Percentiles rank a stretch among this genome's conserved stretches.
These are phyloP conservation scores for Psittacula echo DNA, from an alignment of 2,797 vertebrate species.

Conservation along the genomic window DNA sequence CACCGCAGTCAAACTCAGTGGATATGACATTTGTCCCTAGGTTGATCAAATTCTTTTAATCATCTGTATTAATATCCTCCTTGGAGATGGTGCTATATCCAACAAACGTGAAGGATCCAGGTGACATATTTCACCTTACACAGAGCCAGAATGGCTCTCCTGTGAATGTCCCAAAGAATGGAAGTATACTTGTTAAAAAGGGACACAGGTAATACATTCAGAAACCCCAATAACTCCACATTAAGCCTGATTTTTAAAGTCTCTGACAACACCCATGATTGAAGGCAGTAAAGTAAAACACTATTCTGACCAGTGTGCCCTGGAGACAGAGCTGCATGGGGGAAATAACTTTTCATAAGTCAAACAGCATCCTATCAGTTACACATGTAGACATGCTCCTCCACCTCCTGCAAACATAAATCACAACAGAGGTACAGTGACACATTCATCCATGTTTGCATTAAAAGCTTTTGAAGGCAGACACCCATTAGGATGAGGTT, in stretches of 20 bases:
- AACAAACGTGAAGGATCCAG: neutral
- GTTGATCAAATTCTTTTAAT: neutral
- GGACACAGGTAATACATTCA: neutral
- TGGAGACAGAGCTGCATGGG: neutral
- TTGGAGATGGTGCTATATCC: neutral
- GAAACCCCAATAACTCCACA: neutral
- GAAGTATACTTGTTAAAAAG: neutral
- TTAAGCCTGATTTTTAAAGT: neutral
- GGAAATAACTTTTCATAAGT: neutral
- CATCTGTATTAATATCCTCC: neutral
- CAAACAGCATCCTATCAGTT: neutral
- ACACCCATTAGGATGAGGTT: neutral
- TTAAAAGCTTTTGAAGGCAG: neutral
- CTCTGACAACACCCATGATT: neutral
- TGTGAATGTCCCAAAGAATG: neutral
- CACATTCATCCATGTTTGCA: neutral
- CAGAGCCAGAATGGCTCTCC: neutral
- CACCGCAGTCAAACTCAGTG: neutral
- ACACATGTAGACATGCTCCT: neutral
- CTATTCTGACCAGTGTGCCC: neutral
- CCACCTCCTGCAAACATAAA: neutral
- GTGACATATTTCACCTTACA: neutral
- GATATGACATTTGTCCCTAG: neutral
- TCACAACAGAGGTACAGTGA: neutral
- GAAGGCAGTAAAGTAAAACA: neutral